A percentile compares a stretch with the other conserved stretches of the same genome.
phyloP scores from a whole-genome alignment of 2,888 invertebrate genomes.

The Hermaeophaga mercurialis region DNA sequence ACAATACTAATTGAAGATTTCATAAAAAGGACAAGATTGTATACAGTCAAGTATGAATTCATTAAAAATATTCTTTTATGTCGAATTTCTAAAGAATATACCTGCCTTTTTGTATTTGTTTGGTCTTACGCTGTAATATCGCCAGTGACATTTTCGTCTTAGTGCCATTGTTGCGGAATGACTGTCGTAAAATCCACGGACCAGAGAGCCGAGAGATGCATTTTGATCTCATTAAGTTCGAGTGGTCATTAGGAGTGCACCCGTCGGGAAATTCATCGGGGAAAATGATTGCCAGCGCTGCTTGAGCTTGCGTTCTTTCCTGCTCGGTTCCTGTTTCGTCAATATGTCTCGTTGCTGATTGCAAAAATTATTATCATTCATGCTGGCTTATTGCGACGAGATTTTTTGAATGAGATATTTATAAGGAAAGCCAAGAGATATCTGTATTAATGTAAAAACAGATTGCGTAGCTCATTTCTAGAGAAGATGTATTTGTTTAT shows the following conservation, averaged over 20 bases:
- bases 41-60: too few relatives aligned
- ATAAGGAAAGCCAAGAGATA: too few relatives aligned
- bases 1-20: too few relatives aligned
- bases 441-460: too few relatives aligned
- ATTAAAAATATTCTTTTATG: too few relatives aligned
- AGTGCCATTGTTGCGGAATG: conserved; percentile 20
- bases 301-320: neutral
- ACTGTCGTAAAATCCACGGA: conserved; percentile 21
- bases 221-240: conserved; percentile 32
- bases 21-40: too few relatives aligned
- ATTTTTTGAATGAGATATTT: too few relatives aligned
- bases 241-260: conserved; percentile 24
- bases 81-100: too few relatives aligned
- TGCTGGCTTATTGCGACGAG: too few relatives aligned
- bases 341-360: neutral
- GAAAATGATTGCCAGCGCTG: conserved; percentile 6
- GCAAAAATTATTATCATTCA: neutral
- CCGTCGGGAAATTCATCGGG: conserved; percentile 16
- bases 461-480: too few relatives aligned
- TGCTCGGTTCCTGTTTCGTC: neutral
- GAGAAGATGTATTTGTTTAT: too few relatives aligned
- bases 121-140: conserved; percentile 2
- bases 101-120: too few relatives aligned
- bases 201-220: conserved; percentile 23
- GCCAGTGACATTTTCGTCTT: conserved; percentile 20